Conservation (phyloP, 2,888 invertebrate genomes). For the Eupithecia subumbrata region DNA sequence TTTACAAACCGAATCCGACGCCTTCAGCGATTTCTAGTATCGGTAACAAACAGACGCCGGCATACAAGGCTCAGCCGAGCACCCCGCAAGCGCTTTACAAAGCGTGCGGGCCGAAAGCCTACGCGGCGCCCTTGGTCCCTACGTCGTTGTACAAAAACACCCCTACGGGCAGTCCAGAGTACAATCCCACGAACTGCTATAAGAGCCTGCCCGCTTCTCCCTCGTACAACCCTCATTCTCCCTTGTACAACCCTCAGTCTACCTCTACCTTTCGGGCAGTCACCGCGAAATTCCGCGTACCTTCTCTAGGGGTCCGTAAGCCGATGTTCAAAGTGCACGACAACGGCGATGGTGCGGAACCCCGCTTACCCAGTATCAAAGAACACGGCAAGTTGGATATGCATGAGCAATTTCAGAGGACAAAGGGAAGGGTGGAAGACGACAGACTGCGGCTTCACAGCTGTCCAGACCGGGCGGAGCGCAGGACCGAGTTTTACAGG, state of each 20-base stretch:
- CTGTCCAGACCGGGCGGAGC: conserved; percentile 61
- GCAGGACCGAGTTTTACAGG: conserved; percentile 65
- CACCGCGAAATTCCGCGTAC: conserved; percentile 20
- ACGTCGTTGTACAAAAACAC: neutral
- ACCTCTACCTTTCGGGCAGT: conserved; percentile 10
- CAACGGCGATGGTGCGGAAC: conserved; percentile 66
- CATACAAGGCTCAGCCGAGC: neutral
- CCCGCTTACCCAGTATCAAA: conserved; percentile 70
- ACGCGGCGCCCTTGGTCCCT: neutral
- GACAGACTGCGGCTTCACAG: conserved; percentile 55
- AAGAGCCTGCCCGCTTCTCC: conserved; percentile 25
- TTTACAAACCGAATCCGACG: neutral
- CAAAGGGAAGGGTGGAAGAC: conserved; percentile 50
- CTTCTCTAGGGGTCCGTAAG: conserved; percentile 41
- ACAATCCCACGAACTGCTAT: conserved; percentile 14
- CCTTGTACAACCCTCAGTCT: conserved; percentile 18
- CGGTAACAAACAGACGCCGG: conserved; percentile 2
- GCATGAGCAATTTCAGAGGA: conserved; percentile 46
- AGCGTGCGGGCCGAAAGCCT: neutral
- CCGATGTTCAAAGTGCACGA: conserved; percentile 61
- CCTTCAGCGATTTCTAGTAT: neutral
- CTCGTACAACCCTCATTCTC: conserved; percentile 21
- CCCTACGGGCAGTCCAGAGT: neutral
- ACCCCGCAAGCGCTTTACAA: conserved; percentile 3
- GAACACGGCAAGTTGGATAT: conserved; percentile 69